Base-by-base conservation (phyloP, 2,797 vertebrate species). In the Nyctibius grandis region DNA sequence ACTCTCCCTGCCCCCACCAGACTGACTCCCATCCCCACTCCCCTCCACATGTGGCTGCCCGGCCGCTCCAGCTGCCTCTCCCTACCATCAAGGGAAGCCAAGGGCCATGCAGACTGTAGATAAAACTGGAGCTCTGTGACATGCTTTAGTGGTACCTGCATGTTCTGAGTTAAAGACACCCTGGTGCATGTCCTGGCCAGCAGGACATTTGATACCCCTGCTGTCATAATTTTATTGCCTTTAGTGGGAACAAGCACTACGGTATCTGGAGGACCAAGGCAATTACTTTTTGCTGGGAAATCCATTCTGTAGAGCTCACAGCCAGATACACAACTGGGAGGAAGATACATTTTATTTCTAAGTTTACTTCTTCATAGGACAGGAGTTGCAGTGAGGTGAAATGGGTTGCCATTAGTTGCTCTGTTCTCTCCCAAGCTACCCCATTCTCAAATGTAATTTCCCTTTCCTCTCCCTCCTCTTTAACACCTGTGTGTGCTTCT, bases 1-100 rank as follows among this genome's bases (percentile, higher is more conserved):
- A 53, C 60, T 88, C 89, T 94, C 83, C 86, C 95, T 94, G 69
- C 88, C 77, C 50, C 59, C 73, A 88, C n/a, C 72, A 85, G 92
- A 28, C 67, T 31, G 59, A 40, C 11, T 83, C 50, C 40, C 77
- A 33, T 59, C 59, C 47, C 38, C 0, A 0, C 51, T 67, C 33
- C 88, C 85, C 56, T 38, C 69, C 88, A 75, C 92, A 96, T 76
- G 80, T 85, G 76, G 73, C 85, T 69, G 60, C 89, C 67, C 36
- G 2, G 68, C 82, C 0, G 12, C 42, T 84, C 74, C 0, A 0
- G 20, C 81, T 95, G 89, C 40, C 36, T 83, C 70, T 60, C 28
- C 12, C 54, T 36, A 3, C 51, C 28, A 82, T 61, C 3, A 3
- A 84, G 61, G 47, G 31, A 40, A 72, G 59, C 33, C 26, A 17